Base-by-base conservation (phyloP, 2,797 vertebrate genomes). In the Urophycis tenuis region DNA sequence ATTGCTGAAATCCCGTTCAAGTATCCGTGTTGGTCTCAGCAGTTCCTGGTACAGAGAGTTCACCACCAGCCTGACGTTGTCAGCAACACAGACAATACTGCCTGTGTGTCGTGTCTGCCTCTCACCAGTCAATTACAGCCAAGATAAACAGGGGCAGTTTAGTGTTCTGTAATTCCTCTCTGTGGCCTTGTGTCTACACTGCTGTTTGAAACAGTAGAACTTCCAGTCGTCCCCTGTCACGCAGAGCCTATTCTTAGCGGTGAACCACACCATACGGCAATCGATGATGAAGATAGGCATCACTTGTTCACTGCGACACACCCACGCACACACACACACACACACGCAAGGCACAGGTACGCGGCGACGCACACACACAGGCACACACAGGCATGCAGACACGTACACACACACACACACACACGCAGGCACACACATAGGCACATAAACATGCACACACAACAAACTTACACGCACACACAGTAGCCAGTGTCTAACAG, bases 171-270 rank as follows among this genome's bases (percentile, higher is more conserved):
- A 49, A 0, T 49, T 22, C 45, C 45, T 49, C 45, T 22, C 17
- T 9, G 5, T 45, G 12, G n/a, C n/a, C 64, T 17, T 32, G 12
- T 64, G 45, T 39, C 9, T 36, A 49, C 53, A 73, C 5, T 1
- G 5, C 36, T 36, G 45, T 49, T 49, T 49, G 45, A 49, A 49
- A 19, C 45, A 19, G 17, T 49, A 19, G 19, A 19, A 49, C 45
- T n/a, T 60, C 49, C 49, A n/a, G 6, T 60, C 49, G 25, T 60
- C 49, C 17, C 49, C 22, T 49, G 45, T 49, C 45, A 60, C 49
- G 49, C 49, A 19, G 17, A 49, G 77, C 83, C 60, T 91, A 91
- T 89, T 90, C 80, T 88, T 88, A 85, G 88, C 87, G 85, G 82
- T 17, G 74, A 41, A 74, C 80, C 74, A 45, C 89, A 90, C 77